A percentile compares a stretch with the other conserved stretches of the same genome.
Evolutionary conservation across 2,113 vertebrate genomes (phyloP).

Genomic region (Solea solea): DNA sequence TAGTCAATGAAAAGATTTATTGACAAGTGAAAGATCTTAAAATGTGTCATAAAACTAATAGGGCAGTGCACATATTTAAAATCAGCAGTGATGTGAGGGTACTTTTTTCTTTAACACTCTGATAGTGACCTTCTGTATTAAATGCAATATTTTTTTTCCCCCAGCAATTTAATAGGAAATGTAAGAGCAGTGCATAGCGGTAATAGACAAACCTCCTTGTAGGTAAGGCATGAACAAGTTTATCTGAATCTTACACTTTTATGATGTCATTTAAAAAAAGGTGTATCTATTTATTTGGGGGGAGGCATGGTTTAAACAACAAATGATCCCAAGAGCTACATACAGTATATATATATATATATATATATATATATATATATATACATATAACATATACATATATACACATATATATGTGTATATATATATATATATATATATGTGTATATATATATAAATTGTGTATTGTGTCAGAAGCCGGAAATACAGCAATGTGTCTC

Average conservation of each 20-base stretch:
- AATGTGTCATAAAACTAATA: constrained; percentile 20
- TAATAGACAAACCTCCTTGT: neutral
- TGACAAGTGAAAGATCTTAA: constrained; percentile 19
- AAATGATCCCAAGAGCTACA: too few relatives aligned
- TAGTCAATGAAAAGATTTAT: constrained; percentile 38
- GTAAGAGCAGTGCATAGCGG: neutral
- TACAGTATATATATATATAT: too few relatives aligned
- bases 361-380: too few relatives aligned
- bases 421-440: too few relatives aligned
- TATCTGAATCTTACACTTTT: neutral
- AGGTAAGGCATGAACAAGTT: neutral
- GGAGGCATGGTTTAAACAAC: too few relatives aligned
- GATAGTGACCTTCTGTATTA: constrained; percentile 11
- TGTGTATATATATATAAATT: too few relatives aligned
- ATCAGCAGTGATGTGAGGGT: neutral
- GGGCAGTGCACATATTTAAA: constrained; percentile 6
- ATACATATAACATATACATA: too few relatives aligned
- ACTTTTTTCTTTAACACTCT: constrained; percentile 18
- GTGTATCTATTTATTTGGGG: too few relatives aligned
- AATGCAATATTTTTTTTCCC: constrained; percentile 23
- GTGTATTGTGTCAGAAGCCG: neutral
- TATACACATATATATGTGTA: too few relatives aligned
- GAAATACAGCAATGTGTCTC: neutral
- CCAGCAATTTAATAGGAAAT: constrained; percentile 5
- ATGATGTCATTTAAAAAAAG: neutral